phyloP scores from a whole-genome alignment of 1,140 invertebrate species.

The Drosophila orena region DNA sequence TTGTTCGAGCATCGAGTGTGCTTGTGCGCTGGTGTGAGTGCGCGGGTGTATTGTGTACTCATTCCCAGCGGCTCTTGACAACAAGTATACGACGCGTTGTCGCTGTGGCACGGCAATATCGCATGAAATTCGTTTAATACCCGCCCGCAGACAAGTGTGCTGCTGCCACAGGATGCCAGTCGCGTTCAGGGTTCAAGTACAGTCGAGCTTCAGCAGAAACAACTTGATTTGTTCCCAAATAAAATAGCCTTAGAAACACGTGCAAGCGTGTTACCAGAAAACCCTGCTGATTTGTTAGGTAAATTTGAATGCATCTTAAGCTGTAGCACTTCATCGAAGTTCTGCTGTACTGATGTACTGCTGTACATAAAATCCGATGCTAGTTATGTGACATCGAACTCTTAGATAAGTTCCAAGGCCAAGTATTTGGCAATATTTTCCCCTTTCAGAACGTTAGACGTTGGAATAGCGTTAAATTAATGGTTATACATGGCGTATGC shows the following conservation, averaged over 20 bases:
- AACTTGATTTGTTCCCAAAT: neutral
- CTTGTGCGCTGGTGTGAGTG: slow-evolving; percentile 2
- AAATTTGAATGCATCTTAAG: no score
- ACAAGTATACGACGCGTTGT: slow-evolving; percentile 66
- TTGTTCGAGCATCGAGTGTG: slow-evolving; percentile 13
- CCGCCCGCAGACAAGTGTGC: slow-evolving; percentile 19
- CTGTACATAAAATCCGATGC: slow-evolving; percentile 27
- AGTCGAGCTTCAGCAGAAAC: slow-evolving; percentile 2
- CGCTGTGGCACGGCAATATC: slow-evolving; percentile 51
- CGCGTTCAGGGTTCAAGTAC: slow-evolving; percentile 11
- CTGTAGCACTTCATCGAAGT: neutral
- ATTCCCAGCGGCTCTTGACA: slow-evolving; percentile 45
- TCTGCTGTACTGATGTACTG: no score
- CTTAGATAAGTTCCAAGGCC: slow-evolving; percentile 1
- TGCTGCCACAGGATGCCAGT: neutral
- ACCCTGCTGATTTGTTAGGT: neutral
- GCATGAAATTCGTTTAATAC: slow-evolving; percentile 63
- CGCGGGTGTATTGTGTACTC: slow-evolving; percentile 33
- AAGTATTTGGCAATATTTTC: slow-evolving; percentile 15
- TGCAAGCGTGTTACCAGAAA: neutral
- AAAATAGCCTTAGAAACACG: neutral
- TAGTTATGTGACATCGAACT: slow-evolving; percentile 11
- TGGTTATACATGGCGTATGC: slow-evolving; percentile 31
- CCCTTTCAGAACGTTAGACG: neutral
- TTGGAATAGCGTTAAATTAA: slow-evolving; percentile 21